Conservation (phyloP, 2,113 vertebrate genomes). For the Anguilla japonica region DNA sequence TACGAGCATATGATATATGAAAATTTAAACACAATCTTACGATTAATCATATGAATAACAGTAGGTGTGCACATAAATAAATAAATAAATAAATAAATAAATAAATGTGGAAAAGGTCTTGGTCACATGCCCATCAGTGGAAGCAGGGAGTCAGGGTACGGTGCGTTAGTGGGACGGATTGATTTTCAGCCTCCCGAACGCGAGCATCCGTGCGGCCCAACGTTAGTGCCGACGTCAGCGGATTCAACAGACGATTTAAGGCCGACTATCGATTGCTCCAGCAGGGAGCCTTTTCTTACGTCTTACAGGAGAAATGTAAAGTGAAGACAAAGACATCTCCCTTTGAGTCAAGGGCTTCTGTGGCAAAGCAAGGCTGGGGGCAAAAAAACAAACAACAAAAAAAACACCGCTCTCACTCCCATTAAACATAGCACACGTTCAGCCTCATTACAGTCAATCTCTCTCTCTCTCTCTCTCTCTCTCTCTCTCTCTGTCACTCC, state of each 20-base stretch:
- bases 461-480: not conserved
- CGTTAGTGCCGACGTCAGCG: not conserved
- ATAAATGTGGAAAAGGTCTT: not conserved
- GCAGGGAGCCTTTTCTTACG: not conserved
- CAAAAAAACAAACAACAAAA: too few relatives aligned
- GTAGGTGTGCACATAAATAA: not conserved
- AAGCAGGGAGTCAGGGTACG: too few relatives aligned
- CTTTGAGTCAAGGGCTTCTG: not conserved
- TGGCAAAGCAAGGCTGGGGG: too few relatives aligned
- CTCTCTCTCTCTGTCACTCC: not conserved
- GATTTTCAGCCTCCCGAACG: slow-evolving; percentile 4
- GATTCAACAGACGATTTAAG: not conserved
- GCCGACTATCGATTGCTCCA: not conserved
- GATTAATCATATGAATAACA: not conserved
- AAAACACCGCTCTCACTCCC: too few relatives aligned
- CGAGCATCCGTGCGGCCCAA: not conserved
- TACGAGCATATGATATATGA: too few relatives aligned
- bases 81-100: not conserved
- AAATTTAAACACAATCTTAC: not conserved
- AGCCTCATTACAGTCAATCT: not conserved
- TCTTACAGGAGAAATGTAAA: not conserved
- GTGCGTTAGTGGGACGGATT: not conserved
- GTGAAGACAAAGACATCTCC: not conserved
- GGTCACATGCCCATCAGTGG: not conserved
- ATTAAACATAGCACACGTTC: not conserved